phyloP scores from a whole-genome alignment of 1,140 invertebrate genomes.

The Drosophila rufa region DNA sequence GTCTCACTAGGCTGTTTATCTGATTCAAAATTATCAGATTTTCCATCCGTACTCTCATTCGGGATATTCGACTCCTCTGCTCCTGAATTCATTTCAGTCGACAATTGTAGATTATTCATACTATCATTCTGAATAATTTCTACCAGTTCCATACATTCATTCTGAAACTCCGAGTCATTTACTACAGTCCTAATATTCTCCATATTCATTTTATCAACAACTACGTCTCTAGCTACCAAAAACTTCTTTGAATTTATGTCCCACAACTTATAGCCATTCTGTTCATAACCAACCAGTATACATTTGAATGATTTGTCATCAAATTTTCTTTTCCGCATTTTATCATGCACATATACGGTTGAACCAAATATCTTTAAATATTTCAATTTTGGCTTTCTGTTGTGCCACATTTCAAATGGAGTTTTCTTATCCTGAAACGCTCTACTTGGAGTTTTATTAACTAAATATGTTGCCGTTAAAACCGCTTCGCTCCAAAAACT shows the following conservation, averaged over 20 bases:
- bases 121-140: conserved; percentile 11
- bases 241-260: conserved; percentile 13
- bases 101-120: conserved; percentile 10
- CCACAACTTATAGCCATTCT: conserved; percentile 22
- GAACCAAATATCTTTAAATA: conserved; percentile 12
- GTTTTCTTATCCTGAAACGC: conserved; percentile 10
- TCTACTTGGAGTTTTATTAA: conserved; percentile 23
- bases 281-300: conserved; percentile 18
- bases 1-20: conserved; percentile 19
- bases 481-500: conserved; percentile 13
- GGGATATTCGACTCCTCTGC: conserved; percentile 5
- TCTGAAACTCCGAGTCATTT: not conserved
- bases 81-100: conserved; percentile 1
- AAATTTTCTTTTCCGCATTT: conserved; percentile 26
- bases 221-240: conserved; percentile 11
- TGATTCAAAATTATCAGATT: conserved; percentile 14
- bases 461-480: conserved; percentile 18
- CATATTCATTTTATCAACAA: conserved; percentile 22
- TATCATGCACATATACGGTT: conserved; percentile 11
- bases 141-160: conserved; percentile 6
- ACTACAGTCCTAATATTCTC: conserved; percentile 3
- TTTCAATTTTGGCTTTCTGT: conserved; percentile 7
- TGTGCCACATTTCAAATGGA: conserved; percentile 19
- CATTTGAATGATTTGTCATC: conserved; percentile 18
- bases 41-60: conserved; percentile 12